These are phyloP conservation scores for Polymixis flavicincta DNA, from an alignment of 2,888 invertebrate species.

Conservation along the genomic window DNA sequence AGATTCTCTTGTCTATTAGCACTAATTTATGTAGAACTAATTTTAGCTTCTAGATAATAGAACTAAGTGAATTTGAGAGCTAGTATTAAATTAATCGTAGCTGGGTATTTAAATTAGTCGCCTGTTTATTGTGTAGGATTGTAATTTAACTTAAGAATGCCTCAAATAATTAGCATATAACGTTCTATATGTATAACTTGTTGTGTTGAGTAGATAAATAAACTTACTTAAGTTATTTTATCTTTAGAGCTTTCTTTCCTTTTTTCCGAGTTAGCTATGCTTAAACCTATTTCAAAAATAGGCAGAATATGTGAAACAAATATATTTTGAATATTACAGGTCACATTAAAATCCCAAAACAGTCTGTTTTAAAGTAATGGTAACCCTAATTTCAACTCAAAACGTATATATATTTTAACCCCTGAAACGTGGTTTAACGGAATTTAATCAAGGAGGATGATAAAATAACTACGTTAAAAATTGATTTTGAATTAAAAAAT, in stretches of 20 bases:
- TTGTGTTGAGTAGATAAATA: not conserved
- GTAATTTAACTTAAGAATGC: not conserved
- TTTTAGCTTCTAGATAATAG: not conserved
- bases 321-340: not conserved
- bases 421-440: slow-evolving; percentile 48
- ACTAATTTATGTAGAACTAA: slow-evolving; percentile 28
- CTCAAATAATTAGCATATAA: too few species aligned
- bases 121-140: too few species aligned
- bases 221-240: too few species aligned
- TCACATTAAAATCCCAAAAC: not conserved
- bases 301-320: not conserved
- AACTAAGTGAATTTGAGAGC: not conserved
- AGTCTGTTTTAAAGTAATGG: slow-evolving; percentile 2
- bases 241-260: too few species aligned
- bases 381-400: slow-evolving; percentile 14
- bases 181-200: not conserved
- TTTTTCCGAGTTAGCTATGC: too few species aligned
- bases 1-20: slow-evolving; percentile 5
- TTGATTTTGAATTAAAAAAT: slow-evolving; percentile 68
- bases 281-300: not conserved
- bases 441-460: slow-evolving; percentile 71
- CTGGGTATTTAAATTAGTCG: too few species aligned
- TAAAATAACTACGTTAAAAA: slow-evolving; percentile 59
- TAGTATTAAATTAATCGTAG: not conserved
- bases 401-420: slow-evolving; percentile 15